phyloP scores from a whole-genome alignment of 1,140 invertebrate genomes.

The Calliopsis andreniformis region DNA sequence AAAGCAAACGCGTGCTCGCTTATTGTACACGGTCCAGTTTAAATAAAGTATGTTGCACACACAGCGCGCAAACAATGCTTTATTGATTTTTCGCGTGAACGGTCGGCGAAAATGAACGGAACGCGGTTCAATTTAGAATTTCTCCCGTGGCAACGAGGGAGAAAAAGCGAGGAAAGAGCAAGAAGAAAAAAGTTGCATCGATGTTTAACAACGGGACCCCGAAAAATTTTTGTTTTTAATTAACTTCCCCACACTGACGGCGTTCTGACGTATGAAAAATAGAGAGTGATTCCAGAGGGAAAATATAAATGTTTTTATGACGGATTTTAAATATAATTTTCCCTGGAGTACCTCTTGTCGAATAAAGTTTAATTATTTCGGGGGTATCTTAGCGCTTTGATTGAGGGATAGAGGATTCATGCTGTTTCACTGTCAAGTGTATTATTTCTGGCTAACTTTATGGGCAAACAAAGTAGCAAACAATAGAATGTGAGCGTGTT shows the following conservation, averaged over 20 bases:
- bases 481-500: no score
- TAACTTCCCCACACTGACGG: neutral
- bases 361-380: no score
- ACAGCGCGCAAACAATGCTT: neutral
- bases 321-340: no score
- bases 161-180: neutral
- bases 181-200: neutral
- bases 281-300: neutral
- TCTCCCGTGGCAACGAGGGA: neutral
- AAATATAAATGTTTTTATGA: no score
- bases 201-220: neutral
- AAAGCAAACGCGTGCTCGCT: neutral
- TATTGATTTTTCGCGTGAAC: constrained; percentile 15
- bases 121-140: neutral
- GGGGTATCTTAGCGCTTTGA: no score
- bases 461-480: no score
- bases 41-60: neutral
- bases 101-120: neutral
- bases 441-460: no score
- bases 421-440: no score
- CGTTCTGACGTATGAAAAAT: neutral
- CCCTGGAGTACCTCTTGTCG: no score
- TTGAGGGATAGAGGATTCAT: no score
- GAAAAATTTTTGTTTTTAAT: neutral
- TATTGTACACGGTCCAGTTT: neutral